Evolutionary conservation across 2,797 vertebrate genomes (phyloP), one percentile per base, ranked within the genome.

Genomic region (Protosalanx chinensis): DNA sequence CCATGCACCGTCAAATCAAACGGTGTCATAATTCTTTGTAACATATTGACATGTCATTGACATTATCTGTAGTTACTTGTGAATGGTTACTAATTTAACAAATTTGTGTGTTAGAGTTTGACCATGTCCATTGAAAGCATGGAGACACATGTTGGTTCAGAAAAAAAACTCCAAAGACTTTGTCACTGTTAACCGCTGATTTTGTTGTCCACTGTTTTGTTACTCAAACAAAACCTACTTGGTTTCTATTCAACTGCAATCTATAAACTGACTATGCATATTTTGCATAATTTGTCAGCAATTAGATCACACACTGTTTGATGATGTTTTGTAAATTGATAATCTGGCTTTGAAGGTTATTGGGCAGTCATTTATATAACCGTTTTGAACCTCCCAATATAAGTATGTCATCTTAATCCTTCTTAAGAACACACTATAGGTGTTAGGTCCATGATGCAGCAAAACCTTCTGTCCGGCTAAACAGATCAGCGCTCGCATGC

Each of bases 161-260:
- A 82, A 73, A 81, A 79, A 61, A 80, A 74, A 81, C 84, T n/a
- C 84, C 84, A 86, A 89, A 87, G 82, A 85, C 62, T 77, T 68
- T 20, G 57, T 64, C 75, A 70, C 61, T 10, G 59, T 79, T 84
- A 75, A 56, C 70, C 72, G 35, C 68, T 74, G 51, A 65, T 70
- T 57, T 51, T 53, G 56, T 57, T 62, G 41, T 57, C 62, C 27
- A 56, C 10, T 58, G 23, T 66, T 4, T 56, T 18, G n/a, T 59
- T 62, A 27, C 27, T 32, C 29, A 49, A 64, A 63, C 53, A 51
- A 58, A 70, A 20, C 64, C 57, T 58, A 33, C 2, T 64, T 64
- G 57, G 51, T 29, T 69, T 64, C n/a, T 72, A 27, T 68, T 57
- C 27, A 76, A 46, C 46, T 58, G 37, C 27, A 27, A 69, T 64